Conservation (phyloP, 2,797 vertebrate genomes). For the Bovichtus diacanthus region DNA sequence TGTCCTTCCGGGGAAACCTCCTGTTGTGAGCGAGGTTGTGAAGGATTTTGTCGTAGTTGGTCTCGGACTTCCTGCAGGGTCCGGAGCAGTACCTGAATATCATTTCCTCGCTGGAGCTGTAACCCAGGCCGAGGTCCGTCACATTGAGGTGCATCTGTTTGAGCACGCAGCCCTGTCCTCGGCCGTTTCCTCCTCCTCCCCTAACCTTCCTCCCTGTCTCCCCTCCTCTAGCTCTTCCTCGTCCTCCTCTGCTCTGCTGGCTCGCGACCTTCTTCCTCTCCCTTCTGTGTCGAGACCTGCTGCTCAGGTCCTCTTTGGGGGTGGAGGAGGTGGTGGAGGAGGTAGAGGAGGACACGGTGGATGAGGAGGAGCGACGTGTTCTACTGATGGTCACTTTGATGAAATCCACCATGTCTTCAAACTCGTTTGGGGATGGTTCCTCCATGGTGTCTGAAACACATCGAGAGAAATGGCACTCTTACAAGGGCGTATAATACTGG, state of each 20-base stretch:
- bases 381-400: conserved; percentile 92
- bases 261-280: conserved; percentile 76
- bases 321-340: conserved; percentile 70
- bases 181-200: conserved; percentile 78
- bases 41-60: conserved; percentile 95
- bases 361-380: conserved; percentile 87
- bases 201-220: conserved; percentile 30
- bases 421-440: conserved; percentile 85
- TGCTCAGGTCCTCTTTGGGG: conserved; percentile 71
- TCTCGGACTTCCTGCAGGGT: conserved; percentile 91
- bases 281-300: conserved; percentile 82
- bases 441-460: conserved; percentile 86
- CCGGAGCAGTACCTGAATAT: conserved; percentile 96
- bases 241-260: conserved; percentile 34
- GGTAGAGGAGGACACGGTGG: conserved; percentile 46
- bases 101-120: conserved; percentile 93
- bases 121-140: conserved; percentile 94
- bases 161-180: conserved; percentile 89
- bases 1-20: conserved; percentile 87
- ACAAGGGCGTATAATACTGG: neutral
- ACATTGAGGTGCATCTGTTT: conserved; percentile 94
- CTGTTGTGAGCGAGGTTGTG: conserved; percentile 89
- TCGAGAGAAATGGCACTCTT: conserved; percentile 25
- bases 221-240: conserved; percentile 23
- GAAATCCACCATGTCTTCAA: conserved; percentile 90